phyloP scores from a whole-genome alignment of 2,113 vertebrate genomes.

The Passer montanus region DNA sequence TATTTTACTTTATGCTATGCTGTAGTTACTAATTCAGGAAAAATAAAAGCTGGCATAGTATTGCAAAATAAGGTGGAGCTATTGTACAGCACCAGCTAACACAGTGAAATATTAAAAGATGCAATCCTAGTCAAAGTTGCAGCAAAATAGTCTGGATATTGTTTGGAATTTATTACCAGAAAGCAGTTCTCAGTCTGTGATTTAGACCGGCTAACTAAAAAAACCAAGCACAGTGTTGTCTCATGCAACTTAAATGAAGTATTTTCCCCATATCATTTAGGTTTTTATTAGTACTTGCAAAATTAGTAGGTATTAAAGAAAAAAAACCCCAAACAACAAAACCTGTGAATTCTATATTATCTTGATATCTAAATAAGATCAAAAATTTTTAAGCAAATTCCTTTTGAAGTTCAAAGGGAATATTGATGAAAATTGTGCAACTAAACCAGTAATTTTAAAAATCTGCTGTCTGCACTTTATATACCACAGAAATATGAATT shows the following conservation, averaged over 20 bases:
- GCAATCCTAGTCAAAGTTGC: neutral
- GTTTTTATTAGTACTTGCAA: neutral
- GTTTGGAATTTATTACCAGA: neutral
- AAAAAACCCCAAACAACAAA: neutral
- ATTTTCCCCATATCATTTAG: neutral
- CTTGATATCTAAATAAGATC: neutral
- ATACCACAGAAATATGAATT: neutral
- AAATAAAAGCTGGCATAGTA: neutral
- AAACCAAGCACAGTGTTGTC: neutral
- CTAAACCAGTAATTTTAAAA: neutral
- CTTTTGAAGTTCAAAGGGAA: neutral
- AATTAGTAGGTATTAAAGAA: neutral
- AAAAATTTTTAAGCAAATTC: neutral
- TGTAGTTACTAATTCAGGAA: neutral
- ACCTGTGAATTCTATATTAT: neutral
- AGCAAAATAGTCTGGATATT: neutral
- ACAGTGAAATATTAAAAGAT: neutral
- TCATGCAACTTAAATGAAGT: neutral
- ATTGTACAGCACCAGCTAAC: neutral
- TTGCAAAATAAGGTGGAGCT: neutral
- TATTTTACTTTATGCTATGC: neutral
- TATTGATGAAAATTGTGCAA: neutral
- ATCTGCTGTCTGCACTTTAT: neutral
- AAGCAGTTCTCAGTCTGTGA: neutral
- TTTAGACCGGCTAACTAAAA: neutral